A percentile compares a stretch with the other conserved stretches of the same genome.
Conservation (phyloP, 2,113 vertebrate species). For the Oxygymnocypris stewartii region DNA sequence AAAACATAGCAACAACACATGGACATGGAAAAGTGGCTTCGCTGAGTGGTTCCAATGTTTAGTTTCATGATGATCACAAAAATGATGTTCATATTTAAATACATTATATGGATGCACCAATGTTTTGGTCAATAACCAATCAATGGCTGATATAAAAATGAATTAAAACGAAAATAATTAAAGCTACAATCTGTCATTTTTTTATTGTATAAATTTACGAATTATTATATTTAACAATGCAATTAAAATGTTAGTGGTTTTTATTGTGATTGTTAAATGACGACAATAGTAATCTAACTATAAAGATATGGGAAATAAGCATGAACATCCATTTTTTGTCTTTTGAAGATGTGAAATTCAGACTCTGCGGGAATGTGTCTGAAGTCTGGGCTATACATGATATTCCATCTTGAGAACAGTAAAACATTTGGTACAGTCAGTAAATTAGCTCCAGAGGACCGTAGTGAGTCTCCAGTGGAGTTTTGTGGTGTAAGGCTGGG, state of each 20-base stretch:
- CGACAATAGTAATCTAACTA: neutral
- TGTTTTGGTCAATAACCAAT: neutral
- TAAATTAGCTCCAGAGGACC: constrained; percentile 24
- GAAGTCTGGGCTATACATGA: neutral
- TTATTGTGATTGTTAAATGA: neutral
- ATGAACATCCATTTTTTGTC: neutral
- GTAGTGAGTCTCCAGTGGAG: neutral
- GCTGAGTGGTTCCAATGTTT: neutral
- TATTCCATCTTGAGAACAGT: neutral
- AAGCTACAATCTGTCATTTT: neutral
- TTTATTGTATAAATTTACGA: neutral
- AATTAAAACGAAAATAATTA: neutral
- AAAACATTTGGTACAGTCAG: neutral
- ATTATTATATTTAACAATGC: neutral
- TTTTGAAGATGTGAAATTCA: neutral
- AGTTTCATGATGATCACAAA: neutral
- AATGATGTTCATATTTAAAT: neutral
- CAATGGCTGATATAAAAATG: neutral
- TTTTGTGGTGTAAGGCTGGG: neutral
- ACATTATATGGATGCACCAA: neutral
- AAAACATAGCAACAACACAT: neutral
- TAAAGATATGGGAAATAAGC: neutral
- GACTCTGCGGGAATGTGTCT: neutral
- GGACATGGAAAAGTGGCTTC: neutral
- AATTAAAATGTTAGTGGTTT: neutral